Evolutionary conservation across 2,888 invertebrate genomes (phyloP), one percentile per base, ranked within the genome.

Genomic region (Sylvicola cinctus): DNA sequence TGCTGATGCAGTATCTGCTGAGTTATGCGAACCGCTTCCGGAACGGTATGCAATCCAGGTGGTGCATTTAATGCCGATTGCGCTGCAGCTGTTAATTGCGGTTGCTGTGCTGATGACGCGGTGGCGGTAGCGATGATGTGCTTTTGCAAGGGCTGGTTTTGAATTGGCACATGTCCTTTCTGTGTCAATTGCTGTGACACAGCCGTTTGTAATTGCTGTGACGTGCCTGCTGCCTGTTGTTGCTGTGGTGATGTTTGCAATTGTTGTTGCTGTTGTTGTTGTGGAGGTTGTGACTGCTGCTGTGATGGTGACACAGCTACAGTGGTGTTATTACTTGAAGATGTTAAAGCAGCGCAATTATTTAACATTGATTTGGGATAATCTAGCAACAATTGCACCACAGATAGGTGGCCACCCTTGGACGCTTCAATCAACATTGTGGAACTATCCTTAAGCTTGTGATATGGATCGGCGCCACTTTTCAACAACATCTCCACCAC

Each of bases 381-480:
- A 60, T 96, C 95, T 43, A 98, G 69, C 43, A 98, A 63, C 46
- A 95, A 64, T 59, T 90, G 87, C 39, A 96, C 95, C 38, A 98
- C 91, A 43, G 75, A 76, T 15, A 91, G 90, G 60, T 96, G 95
- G 0, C 96, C 96, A 33, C 95, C 93, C 61, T 93, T 93, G 32
- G 96, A 85, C 33, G 95, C 96, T 61, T 98, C 96, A 47, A 98
- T 95, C 45, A 98, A 68, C 79, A 95, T 96, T 35, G 93, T 95
- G 39, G 91, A 90, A 58, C 93, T 93, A 62, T 98, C 96, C 68
- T 95, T 93, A 33, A 98, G 70, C 62, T 88, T 91, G 62, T 93
- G 87, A 59, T 84, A 84, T 33, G 91, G 90, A 64, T 96, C 88
- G 29, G 93, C 93, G 45, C 85, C 80, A 60, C 85, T 78, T 35